These are phyloP conservation scores for Pelagia noctiluca DNA, from an alignment of 30 jellyfish, hydroid and myxozoan genomes.

Conservation along the genomic window DNA sequence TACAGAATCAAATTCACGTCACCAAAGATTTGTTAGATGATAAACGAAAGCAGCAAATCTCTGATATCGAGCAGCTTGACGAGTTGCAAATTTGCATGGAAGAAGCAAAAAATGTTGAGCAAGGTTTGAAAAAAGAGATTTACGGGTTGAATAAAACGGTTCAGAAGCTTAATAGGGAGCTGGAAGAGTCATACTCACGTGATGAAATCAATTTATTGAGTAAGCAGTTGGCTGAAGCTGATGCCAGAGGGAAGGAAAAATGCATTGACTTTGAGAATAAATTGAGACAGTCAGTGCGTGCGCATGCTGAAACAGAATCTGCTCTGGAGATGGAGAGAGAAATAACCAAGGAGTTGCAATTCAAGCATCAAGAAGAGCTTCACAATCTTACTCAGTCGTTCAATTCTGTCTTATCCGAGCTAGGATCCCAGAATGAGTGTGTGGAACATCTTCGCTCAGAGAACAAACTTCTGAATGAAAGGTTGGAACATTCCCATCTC, in stretches of 20 bases:
- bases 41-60: conserved; percentile 34
- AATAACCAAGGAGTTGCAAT: conserved; percentile 10
- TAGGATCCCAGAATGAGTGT: conserved; percentile 20
- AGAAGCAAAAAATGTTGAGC: conserved; percentile 17
- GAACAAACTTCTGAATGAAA: conserved; percentile 18
- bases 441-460: conserved; percentile 19
- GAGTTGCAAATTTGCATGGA: conserved; percentile 44
- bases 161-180: not conserved
- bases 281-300: conserved; percentile 3
- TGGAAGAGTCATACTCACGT: conserved; percentile 15
- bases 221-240: conserved; percentile 1
- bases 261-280: conserved; percentile 22
- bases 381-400: conserved; percentile 22
- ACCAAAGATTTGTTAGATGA: not conserved
- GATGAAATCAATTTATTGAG: conserved; percentile 10
- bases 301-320: conserved; percentile 13
- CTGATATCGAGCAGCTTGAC: conserved; percentile 32
- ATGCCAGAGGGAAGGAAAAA: conserved; percentile 10
- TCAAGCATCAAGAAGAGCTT: conserved; percentile 29
- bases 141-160: not conserved
- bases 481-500: conserved; percentile 1
- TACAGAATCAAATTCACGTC: conserved; percentile 11
- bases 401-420: conserved; percentile 14
- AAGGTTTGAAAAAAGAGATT: not conserved
- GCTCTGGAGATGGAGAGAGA: conserved; percentile 1